These are phyloP conservation scores for Myotis myotis DNA, from an alignment of 2,797 vertebrate genomes.

Conservation along the genomic window DNA sequence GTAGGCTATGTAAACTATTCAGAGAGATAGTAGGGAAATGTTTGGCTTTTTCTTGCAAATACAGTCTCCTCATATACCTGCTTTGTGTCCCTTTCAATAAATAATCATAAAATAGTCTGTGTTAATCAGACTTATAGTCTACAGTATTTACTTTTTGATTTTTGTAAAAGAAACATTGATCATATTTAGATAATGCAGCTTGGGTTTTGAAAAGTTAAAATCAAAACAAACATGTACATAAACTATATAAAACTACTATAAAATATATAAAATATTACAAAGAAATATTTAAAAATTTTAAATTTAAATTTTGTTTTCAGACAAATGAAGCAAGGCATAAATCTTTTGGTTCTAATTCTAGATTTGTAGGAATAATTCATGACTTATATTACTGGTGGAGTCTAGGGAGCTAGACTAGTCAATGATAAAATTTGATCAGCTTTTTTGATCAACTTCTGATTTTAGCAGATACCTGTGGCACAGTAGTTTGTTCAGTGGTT, in stretches of 20 bases:
- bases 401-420: background rate
- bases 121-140: background rate
- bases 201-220: constrained; percentile 4
- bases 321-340: background rate
- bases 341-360: background rate
- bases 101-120: background rate
- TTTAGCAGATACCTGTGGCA: background rate
- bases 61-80: background rate
- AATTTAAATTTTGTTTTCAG: background rate
- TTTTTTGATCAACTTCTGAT: background rate
- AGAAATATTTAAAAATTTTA: background rate
- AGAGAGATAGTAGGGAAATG: constrained; percentile 13
- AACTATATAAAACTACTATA: background rate
- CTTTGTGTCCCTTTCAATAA: background rate
- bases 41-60: constrained; percentile 30
- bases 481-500: background rate
- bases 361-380: background rate
- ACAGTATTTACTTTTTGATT: background rate
- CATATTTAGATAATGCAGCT: background rate
- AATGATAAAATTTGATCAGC: background rate
- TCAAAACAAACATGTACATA: background rate
- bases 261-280: background rate
- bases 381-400: background rate
- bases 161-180: constrained; percentile 21
- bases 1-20: constrained; percentile 28